Conservation (phyloP, 2,888 invertebrate species). For the Acronicta alni region DNA sequence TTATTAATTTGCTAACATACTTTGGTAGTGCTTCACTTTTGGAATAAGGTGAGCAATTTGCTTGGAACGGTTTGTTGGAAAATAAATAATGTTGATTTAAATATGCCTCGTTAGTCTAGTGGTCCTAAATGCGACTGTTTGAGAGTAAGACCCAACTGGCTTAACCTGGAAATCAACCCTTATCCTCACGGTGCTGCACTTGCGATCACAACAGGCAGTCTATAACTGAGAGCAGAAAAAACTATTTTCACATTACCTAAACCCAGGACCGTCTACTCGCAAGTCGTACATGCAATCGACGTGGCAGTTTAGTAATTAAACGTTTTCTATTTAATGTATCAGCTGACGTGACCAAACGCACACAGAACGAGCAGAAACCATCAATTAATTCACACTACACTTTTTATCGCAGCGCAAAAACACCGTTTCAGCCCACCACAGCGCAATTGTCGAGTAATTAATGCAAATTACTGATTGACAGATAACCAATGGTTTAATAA, state of each 20-base stretch:
- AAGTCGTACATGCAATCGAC: neutral
- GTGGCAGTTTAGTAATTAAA: neutral
- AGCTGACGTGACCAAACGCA: conserved; percentile 21
- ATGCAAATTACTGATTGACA: conserved; percentile 52
- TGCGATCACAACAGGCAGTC: neutral
- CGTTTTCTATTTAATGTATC: neutral
- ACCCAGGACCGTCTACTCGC: neutral
- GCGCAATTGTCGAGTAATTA: conserved; percentile 50
- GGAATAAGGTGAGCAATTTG: too few relatives aligned
- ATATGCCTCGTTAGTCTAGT: too few relatives aligned
- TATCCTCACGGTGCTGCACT: too few relatives aligned
- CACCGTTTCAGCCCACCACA: conserved; percentile 29
- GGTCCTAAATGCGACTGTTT: too few relatives aligned
- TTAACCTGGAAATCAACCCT: too few relatives aligned
- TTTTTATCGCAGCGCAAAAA: conserved; percentile 45
- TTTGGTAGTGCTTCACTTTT: too few relatives aligned
- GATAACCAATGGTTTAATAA: conserved; percentile 45
- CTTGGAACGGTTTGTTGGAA: too few relatives aligned
- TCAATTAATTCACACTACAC: conserved; percentile 40
- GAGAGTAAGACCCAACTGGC: too few relatives aligned
- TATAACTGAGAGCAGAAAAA: too few relatives aligned
- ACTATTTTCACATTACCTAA: neutral
- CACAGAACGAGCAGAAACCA: conserved; percentile 14
- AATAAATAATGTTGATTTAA: too few relatives aligned
- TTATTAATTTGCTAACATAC: too few relatives aligned